Evolutionary conservation across 2,888 invertebrate species (phyloP).

Genomic region (Cheilosia vernalis): DNA sequence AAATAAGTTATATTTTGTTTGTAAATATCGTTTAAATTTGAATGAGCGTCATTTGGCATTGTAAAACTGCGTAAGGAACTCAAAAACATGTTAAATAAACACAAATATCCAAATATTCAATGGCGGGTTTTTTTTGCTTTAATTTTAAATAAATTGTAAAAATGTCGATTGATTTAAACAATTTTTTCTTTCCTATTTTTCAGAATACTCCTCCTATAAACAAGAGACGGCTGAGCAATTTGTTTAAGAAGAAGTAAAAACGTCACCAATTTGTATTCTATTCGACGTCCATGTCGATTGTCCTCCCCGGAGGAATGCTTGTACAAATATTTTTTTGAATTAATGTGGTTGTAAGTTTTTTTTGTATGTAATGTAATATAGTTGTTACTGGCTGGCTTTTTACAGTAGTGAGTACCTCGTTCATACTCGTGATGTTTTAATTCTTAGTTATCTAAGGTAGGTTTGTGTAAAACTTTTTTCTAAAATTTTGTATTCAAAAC

Average conservation of each 20-base stretch:
- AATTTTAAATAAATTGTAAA: neutral
- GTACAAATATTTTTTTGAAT: neutral
- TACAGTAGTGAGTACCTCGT: too few relatives aligned
- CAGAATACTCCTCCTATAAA: slow-evolving; percentile 82
- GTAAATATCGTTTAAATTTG: neutral
- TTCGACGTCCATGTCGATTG: too few relatives aligned
- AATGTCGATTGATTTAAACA: neutral
- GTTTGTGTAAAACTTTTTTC: too few relatives aligned
- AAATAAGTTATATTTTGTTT: neutral
- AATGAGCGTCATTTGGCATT: neutral
- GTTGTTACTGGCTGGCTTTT: neutral
- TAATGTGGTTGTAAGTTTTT: neutral
- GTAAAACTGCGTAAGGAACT: neutral
- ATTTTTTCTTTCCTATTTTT: slow-evolving; percentile 71
- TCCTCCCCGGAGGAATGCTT: too few relatives aligned
- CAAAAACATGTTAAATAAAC: neutral
- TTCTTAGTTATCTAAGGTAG: too few relatives aligned
- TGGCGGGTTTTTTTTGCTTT: too few relatives aligned
- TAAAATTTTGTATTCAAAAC: too few relatives aligned
- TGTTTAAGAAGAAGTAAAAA: slow-evolving; percentile 81
- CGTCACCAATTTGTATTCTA: neutral
- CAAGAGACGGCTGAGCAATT: slow-evolving; percentile 81
- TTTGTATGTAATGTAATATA: slow-evolving; percentile 1
- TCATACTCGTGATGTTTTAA: too few relatives aligned
- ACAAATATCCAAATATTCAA: neutral